These are phyloP conservation scores for Tetanocera ferruginea DNA, from an alignment of 2,888 invertebrate genomes.

Conservation along the genomic window DNA sequence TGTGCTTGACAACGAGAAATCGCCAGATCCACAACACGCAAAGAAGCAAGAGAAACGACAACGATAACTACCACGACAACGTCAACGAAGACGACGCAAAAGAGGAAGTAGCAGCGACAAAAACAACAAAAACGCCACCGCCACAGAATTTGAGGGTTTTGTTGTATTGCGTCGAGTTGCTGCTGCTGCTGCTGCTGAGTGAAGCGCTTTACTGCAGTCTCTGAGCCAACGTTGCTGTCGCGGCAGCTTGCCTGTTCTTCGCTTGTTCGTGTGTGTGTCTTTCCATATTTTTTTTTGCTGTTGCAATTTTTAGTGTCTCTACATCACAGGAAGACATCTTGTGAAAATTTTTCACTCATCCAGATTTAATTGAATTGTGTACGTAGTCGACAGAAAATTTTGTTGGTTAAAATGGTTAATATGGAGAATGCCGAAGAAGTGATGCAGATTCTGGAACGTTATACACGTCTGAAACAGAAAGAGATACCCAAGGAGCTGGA, in stretches of 20 bases:
- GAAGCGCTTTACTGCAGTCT: constrained; percentile 13
- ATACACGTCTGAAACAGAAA: constrained; percentile 81
- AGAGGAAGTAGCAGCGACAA: neutral
- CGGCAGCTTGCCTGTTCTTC: neutral
- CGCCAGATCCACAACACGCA: constrained; percentile 11
- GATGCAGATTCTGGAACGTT: constrained; percentile 85
- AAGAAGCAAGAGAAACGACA: constrained; percentile 15
- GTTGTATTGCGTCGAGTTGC: constrained; percentile 10
- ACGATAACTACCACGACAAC: neutral
- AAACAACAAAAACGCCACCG: neutral
- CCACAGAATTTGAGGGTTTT: constrained; percentile 9
- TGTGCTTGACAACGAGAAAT: constrained; percentile 5
- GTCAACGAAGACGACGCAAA: neutral
- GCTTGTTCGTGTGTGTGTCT: neutral
- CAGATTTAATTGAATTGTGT: constrained; percentile 14
- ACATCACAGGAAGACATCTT: constrained; percentile 41
- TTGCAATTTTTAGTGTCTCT: constrained; percentile 35
- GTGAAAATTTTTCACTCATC: constrained; percentile 36
- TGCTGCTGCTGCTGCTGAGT: constrained; percentile 7
- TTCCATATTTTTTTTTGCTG: neutral
- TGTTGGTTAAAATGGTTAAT: constrained; percentile 44
- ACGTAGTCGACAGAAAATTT: neutral
- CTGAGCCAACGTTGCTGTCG: constrained; percentile 18
- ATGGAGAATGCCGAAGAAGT: constrained; percentile 91
- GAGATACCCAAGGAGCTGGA: constrained; percentile 91